Base-by-base conservation (phyloP, 2,113 vertebrate species). In the Scomber scombrus region DNA sequence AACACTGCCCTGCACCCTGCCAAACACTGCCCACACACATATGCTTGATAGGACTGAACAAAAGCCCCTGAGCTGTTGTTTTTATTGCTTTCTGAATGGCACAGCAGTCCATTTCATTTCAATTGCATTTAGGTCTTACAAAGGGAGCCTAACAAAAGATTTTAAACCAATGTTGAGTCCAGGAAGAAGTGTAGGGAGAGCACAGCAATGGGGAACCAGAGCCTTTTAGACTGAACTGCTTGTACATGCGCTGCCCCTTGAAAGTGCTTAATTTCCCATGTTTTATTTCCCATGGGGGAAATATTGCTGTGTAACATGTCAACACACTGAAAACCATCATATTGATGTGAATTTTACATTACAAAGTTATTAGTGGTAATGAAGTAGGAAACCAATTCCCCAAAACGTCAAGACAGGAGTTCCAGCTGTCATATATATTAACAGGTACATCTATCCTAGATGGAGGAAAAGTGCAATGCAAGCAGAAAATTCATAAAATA, bases 41-140 rank as follows among this genome's bases (percentile, higher is more conserved):
- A 88, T 87, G 88, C 81, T 87, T 66, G 76, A 84, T 57, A 86
- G 69, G 73, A 88, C 70, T 79, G 81, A 89, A 86, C 85, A 92
- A 92, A 92, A 83, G 85, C 85, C 89, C 82, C 46, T 21, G 76
- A 90, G 91, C 91, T 92, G 84, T 84, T 93, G 85, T 90, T 89
- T 91, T 93, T 86, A 85, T 86, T 83, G 88, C 83, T 88, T 49
- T 82, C 71, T 85, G 85, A 91, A 86, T 79, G 31, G 80, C 90
- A 78, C 72, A 82, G 86, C 75, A 80, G 85, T 85, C 75, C 72
- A 86, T 88, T 93, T 88, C 15, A 91, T 88, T 88, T 81, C 81
- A 85, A 73, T 75, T 87, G 81, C 76, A 67, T 85, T 88, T 87
- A 55, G 60, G 50, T 82, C 69, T 80, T 71, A 58, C 58, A 87